A percentile compares a stretch with the other conserved stretches of the same genome.
Evolutionary conservation across 2,113 vertebrate genomes (phyloP).

Genomic region (Caranx melampygus): DNA sequence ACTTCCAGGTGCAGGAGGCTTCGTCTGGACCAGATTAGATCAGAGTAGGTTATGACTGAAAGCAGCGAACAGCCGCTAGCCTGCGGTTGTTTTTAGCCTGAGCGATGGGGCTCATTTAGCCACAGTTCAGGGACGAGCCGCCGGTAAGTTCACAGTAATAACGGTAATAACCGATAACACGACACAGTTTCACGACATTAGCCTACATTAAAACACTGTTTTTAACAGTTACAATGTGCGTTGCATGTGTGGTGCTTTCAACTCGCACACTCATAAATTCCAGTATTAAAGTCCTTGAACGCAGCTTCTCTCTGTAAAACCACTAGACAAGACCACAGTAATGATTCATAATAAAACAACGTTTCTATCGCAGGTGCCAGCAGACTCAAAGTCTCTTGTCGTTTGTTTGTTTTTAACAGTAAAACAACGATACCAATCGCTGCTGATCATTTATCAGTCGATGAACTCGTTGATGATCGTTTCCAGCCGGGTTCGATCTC

Average conservation of each 20-base stretch:
- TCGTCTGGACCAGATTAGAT: too few relatives aligned
- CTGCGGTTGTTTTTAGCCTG: background rate
- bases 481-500: background rate
- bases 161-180: background rate
- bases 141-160: constrained; percentile 13
- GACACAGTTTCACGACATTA: too few relatives aligned
- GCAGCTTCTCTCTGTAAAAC: background rate
- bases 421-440: too few relatives aligned
- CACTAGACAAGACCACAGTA: too few relatives aligned
- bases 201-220: background rate
- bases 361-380: too few relatives aligned
- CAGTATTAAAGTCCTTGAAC: too few relatives aligned
- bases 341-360: too few relatives aligned
- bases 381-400: too few relatives aligned
- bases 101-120: constrained; percentile 9
- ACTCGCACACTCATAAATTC: background rate
- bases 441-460: too few relatives aligned
- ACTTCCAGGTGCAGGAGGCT: accelerated
- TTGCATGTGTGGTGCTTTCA: constrained; percentile 7
- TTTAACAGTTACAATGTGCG: background rate
- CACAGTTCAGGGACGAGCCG: background rate
- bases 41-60: background rate
- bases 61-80: background rate
- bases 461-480: too few relatives aligned
- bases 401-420: too few relatives aligned